Conservation (phyloP, 1,140 invertebrate genomes). For the Bombus ignitus region DNA sequence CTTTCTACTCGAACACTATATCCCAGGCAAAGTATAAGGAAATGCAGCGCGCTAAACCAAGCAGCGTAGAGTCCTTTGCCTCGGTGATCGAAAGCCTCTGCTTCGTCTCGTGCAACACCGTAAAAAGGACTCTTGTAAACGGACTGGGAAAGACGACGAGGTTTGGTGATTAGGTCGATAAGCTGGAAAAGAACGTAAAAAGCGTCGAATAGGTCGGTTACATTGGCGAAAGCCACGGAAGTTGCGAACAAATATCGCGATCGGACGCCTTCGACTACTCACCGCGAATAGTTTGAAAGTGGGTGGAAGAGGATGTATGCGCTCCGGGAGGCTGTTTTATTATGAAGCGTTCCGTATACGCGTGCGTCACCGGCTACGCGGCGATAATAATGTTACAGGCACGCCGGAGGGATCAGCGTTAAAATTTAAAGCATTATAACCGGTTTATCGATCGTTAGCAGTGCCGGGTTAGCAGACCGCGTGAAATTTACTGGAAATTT, state of each 20-base stretch:
- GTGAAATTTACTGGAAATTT: constrained; percentile 59
- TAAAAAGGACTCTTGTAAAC: not conserved
- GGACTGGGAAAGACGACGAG: not conserved
- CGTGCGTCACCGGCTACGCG: not conserved
- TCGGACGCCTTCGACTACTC: not conserved
- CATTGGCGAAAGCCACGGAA: not conserved
- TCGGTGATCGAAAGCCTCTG: too few species aligned
- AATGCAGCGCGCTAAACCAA: too few species aligned
- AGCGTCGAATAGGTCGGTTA: not conserved
- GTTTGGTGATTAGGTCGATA: too few species aligned
- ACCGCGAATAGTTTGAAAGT: not conserved
- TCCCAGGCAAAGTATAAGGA: too few species aligned
- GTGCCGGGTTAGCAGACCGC: not conserved
- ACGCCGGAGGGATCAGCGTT: constrained; percentile 46
- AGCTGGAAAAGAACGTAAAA: not conserved
- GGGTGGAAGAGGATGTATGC: not conserved
- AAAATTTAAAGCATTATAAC: constrained; percentile 60
- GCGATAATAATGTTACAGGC: constrained; percentile 52
- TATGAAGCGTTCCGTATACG: constrained; percentile 2
- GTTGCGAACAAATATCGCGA: not conserved
- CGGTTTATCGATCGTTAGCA: constrained; percentile 56
- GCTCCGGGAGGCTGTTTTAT: not conserved
- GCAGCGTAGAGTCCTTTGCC: too few species aligned
- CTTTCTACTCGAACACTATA: too few species aligned
- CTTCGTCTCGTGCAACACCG: too few species aligned